A percentile compares a stretch with the other conserved stretches of the same genome.
phyloP scores from a whole-genome alignment of 2,113 vertebrate species.

The Zingel zingel region DNA sequence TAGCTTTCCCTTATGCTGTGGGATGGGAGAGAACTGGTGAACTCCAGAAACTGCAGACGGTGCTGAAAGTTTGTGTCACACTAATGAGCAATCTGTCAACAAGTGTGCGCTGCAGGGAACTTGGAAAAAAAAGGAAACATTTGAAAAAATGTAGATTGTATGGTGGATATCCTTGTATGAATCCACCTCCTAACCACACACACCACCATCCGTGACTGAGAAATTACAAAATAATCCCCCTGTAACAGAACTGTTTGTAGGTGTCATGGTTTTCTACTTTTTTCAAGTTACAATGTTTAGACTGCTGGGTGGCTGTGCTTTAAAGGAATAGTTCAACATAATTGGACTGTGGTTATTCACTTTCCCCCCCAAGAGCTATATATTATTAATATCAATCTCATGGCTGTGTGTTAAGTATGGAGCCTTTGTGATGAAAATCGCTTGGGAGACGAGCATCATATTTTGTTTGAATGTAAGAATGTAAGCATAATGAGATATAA shows the following conservation, averaged over 20 bases:
- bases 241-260: neutral
- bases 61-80: constrained; percentile 74
- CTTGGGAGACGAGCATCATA: neutral
- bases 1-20: constrained; percentile 53
- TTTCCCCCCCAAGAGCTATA: neutral
- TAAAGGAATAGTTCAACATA: neutral
- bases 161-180: constrained; percentile 40
- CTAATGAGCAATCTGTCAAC: constrained; percentile 78
- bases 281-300: neutral
- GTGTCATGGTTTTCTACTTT: neutral
- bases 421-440: neutral
- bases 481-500: neutral
- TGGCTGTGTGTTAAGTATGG: neutral
- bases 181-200: neutral
- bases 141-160: constrained; percentile 58
- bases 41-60: constrained; percentile 68
- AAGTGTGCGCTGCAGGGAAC: constrained; percentile 61
- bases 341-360: neutral
- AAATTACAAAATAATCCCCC: constrained; percentile 8
- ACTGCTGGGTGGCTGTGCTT: neutral
- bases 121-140: constrained; percentile 23
- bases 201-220: constrained; percentile 7
- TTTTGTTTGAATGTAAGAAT: neutral
- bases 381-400: neutral
- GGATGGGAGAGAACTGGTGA: constrained; percentile 55